Conservation (phyloP, 2,797 vertebrate species). For the Melanotaenia trifasciata region DNA sequence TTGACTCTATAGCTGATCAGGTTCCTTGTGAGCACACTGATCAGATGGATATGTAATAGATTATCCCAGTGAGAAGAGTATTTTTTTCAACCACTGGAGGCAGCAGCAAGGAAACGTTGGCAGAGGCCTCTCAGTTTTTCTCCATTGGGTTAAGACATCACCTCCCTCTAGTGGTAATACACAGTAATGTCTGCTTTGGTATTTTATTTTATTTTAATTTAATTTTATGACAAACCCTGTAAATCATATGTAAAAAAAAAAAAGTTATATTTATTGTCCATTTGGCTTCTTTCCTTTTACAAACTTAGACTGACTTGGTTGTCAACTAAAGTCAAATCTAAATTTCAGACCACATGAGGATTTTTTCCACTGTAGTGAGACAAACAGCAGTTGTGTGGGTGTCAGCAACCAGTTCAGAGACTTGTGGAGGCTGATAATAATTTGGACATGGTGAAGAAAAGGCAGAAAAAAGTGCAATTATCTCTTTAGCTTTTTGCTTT, state of each 20-base stretch:
- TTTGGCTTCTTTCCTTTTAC: neutral
- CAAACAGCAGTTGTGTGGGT: neutral
- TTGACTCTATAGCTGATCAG: neutral
- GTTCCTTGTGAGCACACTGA: neutral
- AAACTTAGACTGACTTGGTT: neutral
- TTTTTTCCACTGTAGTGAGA: neutral
- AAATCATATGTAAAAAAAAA: neutral
- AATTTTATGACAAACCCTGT: neutral
- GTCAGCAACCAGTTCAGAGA: neutral
- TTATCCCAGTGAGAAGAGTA: conserved; percentile 29
- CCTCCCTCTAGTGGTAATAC: conserved; percentile 69
- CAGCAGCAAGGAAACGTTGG: conserved; percentile 64
- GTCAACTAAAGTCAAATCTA: neutral
- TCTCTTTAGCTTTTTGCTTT: neutral
- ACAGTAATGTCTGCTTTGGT: conserved; percentile 16
- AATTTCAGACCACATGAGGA: neutral
- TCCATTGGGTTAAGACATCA: conserved; percentile 44
- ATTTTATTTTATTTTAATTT: neutral
- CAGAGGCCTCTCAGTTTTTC: conserved; percentile 39
- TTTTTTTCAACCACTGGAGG: conserved; percentile 25
- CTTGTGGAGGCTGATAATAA: neutral
- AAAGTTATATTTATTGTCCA: neutral
- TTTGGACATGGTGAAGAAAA: neutral
- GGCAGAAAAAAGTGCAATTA: neutral
- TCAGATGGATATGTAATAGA: conserved; percentile 30